phyloP scores from a whole-genome alignment of 2,113 vertebrate species.

The Mesoclemmys tuberculata region DNA sequence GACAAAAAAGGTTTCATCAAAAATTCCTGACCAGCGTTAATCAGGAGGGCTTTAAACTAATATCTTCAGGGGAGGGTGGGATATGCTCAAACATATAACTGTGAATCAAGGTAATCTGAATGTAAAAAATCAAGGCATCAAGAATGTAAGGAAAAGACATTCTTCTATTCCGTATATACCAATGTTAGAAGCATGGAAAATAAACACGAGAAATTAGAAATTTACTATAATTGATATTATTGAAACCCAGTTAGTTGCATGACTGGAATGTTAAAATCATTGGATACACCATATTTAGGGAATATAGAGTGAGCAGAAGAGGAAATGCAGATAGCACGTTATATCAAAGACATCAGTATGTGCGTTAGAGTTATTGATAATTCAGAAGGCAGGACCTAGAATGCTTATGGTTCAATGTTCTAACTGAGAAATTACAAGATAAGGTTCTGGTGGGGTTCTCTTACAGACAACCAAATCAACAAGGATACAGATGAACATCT shows the following conservation, averaged over 20 bases:
- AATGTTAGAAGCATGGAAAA: background rate
- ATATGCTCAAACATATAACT: background rate
- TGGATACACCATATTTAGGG: background rate
- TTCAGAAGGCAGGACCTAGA: background rate
- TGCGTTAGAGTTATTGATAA: fast-evolving
- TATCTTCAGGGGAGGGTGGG: background rate
- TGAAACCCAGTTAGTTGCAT: background rate
- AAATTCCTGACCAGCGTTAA: background rate
- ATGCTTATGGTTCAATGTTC: background rate
- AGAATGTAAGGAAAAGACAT: background rate
- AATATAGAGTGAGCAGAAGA: background rate
- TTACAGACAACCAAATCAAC: background rate
- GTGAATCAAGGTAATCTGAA: background rate
- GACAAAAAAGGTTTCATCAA: background rate
- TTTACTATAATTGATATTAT: background rate
- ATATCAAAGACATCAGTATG: background rate
- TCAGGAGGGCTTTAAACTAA: background rate
- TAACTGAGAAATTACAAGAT: background rate
- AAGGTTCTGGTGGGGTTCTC: background rate
- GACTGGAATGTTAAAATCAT: background rate
- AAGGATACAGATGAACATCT: background rate
- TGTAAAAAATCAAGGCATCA: background rate
- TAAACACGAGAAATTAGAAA: background rate
- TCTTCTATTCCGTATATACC: background rate
- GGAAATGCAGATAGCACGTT: background rate